These are phyloP conservation scores for Pantherophis alleghaniensis DNA, from an alignment of 2,797 vertebrate genomes.

Conservation along the genomic window DNA sequence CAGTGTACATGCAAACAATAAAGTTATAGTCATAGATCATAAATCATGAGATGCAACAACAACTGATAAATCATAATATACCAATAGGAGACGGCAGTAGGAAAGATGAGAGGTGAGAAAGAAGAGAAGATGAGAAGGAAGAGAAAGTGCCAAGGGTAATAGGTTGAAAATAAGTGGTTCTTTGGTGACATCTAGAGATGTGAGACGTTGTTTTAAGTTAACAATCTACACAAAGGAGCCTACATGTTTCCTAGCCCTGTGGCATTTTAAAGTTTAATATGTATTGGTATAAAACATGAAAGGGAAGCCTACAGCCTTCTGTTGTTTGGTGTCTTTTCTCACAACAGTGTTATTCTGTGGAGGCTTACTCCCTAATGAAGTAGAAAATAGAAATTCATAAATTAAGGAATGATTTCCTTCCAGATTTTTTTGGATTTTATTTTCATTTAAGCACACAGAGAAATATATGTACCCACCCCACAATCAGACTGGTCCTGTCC, in stretches of 20 bases:
- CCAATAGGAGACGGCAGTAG: not conserved
- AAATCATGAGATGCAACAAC: not conserved
- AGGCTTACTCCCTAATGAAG: constrained; percentile 61
- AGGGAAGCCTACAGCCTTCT: constrained; percentile 37
- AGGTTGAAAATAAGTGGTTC: not conserved
- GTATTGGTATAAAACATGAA: constrained; percentile 51
- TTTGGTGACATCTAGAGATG: constrained; percentile 29
- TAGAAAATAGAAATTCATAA: constrained; percentile 51
- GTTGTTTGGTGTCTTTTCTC: constrained; percentile 56
- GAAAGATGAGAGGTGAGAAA: not conserved
- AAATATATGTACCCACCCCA: not conserved
- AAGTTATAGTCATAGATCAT: not conserved
- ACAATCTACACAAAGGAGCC: constrained; percentile 46
- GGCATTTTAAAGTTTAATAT: constrained; percentile 61
- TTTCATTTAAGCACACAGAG: not conserved
- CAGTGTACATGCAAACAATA: not conserved
- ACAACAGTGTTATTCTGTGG: constrained; percentile 47
- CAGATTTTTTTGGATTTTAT: not conserved
- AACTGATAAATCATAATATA: not conserved
- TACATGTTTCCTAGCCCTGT: constrained; percentile 49
- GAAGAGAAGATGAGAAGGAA: not conserved
- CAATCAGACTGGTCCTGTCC: not conserved
- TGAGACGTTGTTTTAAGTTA: constrained; percentile 55
- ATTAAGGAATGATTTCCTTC: not conserved
- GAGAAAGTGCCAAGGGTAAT: not conserved